Conservation (phyloP, 2,797 vertebrate genomes). For the Cephalopachus bancanus region DNA sequence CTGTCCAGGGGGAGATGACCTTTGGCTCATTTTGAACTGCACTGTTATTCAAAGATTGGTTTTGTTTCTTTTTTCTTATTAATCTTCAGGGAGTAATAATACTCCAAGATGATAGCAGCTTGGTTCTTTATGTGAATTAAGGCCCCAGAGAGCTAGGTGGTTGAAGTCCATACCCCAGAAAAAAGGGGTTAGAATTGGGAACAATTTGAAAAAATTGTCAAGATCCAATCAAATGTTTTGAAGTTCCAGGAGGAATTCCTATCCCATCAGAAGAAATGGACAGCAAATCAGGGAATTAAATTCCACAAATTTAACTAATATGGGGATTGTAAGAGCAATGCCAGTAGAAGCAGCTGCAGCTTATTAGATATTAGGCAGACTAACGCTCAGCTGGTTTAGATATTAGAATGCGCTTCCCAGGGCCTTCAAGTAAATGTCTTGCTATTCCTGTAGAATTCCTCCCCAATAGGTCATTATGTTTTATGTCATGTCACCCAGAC, state of each 20-base stretch:
- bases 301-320: not conserved
- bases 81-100: not conserved
- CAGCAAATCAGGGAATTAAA: not conserved
- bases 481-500: not conserved
- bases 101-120: not conserved
- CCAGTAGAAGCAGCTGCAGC: not conserved
- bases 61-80: not conserved
- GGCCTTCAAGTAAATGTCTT: not conserved
- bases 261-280: not conserved
- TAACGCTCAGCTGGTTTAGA: not conserved
- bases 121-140: not conserved
- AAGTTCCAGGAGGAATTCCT: not conserved
- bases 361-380: not conserved
- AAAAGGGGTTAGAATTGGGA: not conserved
- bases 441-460: not conserved
- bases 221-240: not conserved
- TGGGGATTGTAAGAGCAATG: not conserved
- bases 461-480: not conserved
- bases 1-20: not conserved
- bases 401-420: not conserved
- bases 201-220: not conserved
- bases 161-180: not conserved
- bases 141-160: not conserved
- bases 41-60: not conserved
- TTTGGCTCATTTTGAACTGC: not conserved